Evolutionary conservation across 2,797 vertebrate genomes (phyloP).

Genomic region (Siniperca obscura): DNA sequence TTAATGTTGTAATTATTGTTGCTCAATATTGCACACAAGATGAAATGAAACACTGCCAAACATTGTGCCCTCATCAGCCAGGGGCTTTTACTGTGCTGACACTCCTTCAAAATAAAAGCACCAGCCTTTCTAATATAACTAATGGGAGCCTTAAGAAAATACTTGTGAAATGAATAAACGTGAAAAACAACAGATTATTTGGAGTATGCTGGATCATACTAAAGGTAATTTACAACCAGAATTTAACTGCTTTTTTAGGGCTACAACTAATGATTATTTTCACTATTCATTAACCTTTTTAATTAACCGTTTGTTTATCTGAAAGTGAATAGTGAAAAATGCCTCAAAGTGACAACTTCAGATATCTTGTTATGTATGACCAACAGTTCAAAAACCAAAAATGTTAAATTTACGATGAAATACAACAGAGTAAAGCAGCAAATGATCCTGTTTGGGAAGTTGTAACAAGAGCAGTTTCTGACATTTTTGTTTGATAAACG

Average conservation of each 20-base stretch:
- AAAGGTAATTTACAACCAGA: background rate
- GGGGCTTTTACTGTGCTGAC: too few relatives aligned
- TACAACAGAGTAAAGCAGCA: background rate
- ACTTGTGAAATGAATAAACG: too few relatives aligned
- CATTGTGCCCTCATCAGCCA: too few relatives aligned
- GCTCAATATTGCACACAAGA: too few relatives aligned
- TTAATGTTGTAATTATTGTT: too few relatives aligned
- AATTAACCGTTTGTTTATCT: background rate
- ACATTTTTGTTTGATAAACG: too few relatives aligned
- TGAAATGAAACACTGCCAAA: too few relatives aligned
- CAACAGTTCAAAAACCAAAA: background rate
- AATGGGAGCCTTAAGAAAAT: background rate
- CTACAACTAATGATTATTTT: background rate
- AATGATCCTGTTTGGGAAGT: background rate
- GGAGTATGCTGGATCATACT: background rate
- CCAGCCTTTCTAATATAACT: background rate
- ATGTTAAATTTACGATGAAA: background rate
- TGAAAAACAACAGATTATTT: background rate
- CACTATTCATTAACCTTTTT: background rate
- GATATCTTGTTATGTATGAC: background rate
- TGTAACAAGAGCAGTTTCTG: background rate
- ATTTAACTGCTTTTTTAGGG: background rate
- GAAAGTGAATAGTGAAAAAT: background rate
- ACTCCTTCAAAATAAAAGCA: constrained; percentile 5
- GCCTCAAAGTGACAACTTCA: background rate